phyloP scores from a whole-genome alignment of 2,113 vertebrate species.

The Stegastes partitus region DNA sequence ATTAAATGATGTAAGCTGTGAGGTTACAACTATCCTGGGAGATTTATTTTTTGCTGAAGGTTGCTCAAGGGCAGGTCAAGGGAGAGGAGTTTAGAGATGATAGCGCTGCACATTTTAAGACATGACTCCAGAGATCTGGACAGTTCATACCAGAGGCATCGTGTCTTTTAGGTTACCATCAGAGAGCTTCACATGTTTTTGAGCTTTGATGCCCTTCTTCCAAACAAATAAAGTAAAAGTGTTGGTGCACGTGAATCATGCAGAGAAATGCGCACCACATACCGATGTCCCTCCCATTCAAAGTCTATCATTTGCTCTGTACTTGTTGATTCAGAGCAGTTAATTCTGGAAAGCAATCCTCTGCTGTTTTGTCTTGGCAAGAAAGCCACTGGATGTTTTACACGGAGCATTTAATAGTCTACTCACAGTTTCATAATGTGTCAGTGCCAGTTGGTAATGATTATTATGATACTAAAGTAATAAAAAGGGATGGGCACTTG shows the following conservation, averaged over 20 bases:
- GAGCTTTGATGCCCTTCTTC: constrained; percentile 1
- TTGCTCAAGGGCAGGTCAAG: constrained; percentile 7
- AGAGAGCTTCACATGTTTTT: constrained; percentile 6
- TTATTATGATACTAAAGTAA: constrained; percentile 31
- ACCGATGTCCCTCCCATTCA: neutral
- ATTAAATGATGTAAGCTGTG: constrained; percentile 19
- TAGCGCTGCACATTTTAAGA: constrained; percentile 12
- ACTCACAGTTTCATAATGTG: constrained; percentile 4
- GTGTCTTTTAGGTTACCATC: constrained; percentile 28
- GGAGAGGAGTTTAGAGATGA: constrained; percentile 8
- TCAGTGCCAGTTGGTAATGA: constrained; percentile 35
- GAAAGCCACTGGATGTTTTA: constrained; percentile 15
- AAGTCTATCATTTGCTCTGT: neutral
- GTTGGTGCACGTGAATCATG: neutral
- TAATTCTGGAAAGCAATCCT: constrained; percentile 20
- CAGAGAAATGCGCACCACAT: neutral
- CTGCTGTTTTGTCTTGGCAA: neutral
- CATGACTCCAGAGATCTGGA: constrained; percentile 23
- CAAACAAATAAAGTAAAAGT: neutral
- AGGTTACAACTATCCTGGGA: constrained; percentile 16
- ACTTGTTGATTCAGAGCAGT: constrained; percentile 18
- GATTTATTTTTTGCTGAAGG: constrained; percentile 9
- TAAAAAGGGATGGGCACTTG: constrained; percentile 19
- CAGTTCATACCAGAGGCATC: constrained; percentile 10
- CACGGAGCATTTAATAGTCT: constrained; percentile 12